These are phyloP conservation scores for Periparus ater DNA, from an alignment of 2,797 vertebrate species.

Conservation along the genomic window DNA sequence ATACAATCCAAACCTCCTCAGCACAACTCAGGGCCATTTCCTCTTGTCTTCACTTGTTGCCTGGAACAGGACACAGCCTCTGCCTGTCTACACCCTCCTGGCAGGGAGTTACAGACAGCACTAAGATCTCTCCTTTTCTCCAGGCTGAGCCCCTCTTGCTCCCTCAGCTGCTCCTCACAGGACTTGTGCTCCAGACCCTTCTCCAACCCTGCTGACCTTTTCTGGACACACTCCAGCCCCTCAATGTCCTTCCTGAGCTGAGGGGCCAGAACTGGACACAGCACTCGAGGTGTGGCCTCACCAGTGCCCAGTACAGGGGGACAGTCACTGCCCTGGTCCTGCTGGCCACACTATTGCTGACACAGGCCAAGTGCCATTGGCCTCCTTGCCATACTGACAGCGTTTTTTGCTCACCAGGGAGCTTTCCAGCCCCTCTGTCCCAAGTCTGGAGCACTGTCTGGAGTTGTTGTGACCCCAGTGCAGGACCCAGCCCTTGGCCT, in stretches of 20 bases:
- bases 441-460: neutral
- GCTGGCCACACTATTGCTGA: neutral
- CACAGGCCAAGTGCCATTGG: neutral
- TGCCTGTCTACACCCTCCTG: neutral
- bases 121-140: neutral
- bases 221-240: neutral
- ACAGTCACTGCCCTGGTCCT: neutral
- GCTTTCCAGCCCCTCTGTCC: neutral
- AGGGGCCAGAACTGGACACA: neutral
- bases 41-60: neutral
- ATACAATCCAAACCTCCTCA: neutral
- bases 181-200: neutral
- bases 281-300: neutral
- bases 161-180: neutral
- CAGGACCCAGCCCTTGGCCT: neutral
- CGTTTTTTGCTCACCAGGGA: neutral
- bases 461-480: neutral
- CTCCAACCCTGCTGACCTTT: fast-evolving
- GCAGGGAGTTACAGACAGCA: neutral
- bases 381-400: neutral
- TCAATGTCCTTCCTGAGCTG: neutral
- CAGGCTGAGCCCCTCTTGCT: neutral
- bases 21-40: neutral
- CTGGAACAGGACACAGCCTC: neutral
- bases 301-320: neutral